These are phyloP conservation scores for Margaritifera margaritifera DNA, from an alignment of 2,888 invertebrate genomes.

Conservation along the genomic window DNA sequence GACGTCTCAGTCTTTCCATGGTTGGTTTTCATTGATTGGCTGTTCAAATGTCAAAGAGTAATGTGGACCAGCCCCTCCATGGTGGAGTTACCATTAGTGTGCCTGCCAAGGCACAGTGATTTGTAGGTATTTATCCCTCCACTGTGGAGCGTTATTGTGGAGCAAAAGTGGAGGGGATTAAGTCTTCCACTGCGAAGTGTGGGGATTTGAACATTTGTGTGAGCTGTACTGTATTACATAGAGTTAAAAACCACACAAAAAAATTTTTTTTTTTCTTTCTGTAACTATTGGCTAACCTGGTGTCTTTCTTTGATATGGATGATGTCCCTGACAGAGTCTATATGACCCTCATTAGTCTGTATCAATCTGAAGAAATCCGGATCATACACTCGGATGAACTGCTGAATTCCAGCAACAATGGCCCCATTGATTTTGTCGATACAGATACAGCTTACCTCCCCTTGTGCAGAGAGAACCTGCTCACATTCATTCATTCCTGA, in stretches of 20 bases:
- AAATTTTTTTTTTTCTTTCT: neutral
- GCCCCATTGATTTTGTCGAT: slow-evolving; percentile 67
- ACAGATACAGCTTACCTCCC: slow-evolving; percentile 65
- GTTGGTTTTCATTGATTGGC: no score
- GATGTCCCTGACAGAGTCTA: slow-evolving; percentile 66
- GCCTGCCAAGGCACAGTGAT: no score
- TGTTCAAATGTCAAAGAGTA: no score
- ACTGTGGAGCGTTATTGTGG: no score
- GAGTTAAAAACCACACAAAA: neutral
- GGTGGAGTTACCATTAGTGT: no score
- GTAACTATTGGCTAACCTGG: slow-evolving; percentile 50
- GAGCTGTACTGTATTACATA: no score
- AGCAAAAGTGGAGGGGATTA: no score
- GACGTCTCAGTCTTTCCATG: no score
- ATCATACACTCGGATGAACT: slow-evolving; percentile 69
- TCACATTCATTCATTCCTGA: slow-evolving; percentile 70
- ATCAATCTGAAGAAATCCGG: slow-evolving; percentile 66
- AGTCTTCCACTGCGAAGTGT: no score
- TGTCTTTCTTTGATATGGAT: slow-evolving; percentile 71
- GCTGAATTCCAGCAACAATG: slow-evolving; percentile 69
- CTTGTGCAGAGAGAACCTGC: slow-evolving; percentile 63
- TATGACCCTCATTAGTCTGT: slow-evolving; percentile 71
- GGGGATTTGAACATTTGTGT: no score
- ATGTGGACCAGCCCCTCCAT: no score
- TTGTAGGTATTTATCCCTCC: no score